phyloP scores from a whole-genome alignment of 2,113 vertebrate genomes.

The Rafetus swinhoei region DNA sequence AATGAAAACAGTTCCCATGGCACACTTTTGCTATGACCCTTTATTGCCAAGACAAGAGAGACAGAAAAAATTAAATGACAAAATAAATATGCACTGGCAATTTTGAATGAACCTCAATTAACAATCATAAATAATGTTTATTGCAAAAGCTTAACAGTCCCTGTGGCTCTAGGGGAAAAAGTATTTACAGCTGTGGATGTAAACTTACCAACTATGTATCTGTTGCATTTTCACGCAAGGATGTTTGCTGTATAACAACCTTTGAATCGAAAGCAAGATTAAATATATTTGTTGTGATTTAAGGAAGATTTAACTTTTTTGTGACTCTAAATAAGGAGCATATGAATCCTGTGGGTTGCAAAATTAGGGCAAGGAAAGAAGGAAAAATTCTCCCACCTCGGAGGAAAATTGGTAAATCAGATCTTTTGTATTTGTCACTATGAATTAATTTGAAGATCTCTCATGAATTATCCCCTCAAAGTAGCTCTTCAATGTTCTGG shows the following conservation, averaged over 20 bases:
- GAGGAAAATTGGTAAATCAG: background rate
- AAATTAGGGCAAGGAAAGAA: background rate
- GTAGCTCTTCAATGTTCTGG: background rate
- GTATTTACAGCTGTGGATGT: background rate
- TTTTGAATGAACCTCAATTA: slow-evolving; percentile 46
- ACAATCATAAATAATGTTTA: slow-evolving; percentile 47
- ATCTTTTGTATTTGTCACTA: background rate
- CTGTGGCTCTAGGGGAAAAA: background rate
- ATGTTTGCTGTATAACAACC: background rate
- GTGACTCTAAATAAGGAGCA: background rate
- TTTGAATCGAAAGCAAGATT: background rate
- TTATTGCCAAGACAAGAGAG: slow-evolving; percentile 25
- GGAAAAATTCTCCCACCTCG: background rate
- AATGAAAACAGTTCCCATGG: slow-evolving; percentile 47
- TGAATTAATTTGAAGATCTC: background rate
- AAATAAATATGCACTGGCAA: slow-evolving; percentile 49
- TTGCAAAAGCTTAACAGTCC: slow-evolving; percentile 29
- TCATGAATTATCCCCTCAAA: background rate
- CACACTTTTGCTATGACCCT: background rate
- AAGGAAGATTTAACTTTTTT: background rate
- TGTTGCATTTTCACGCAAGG: background rate
- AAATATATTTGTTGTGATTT: background rate
- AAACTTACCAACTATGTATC: background rate
- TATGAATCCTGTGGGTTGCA: background rate
- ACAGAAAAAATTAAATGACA: slow-evolving; percentile 37